Evolutionary conservation across 2,888 invertebrate genomes (phyloP), one percentile per base, ranked within the genome.

Genomic region (Pandemis heparana): DNA sequence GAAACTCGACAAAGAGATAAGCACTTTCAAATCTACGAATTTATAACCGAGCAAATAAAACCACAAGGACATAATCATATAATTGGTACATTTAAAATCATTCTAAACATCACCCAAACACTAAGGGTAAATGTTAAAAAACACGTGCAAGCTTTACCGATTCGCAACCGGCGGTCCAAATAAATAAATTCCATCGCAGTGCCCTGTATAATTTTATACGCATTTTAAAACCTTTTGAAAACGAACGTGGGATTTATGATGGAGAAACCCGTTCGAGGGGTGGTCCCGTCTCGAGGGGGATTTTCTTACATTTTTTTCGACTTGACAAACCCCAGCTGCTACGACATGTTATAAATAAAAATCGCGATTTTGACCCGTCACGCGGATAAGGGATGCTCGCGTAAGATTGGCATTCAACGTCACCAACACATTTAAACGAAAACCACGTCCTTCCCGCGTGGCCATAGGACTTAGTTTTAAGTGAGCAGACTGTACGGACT

Each of bases 131-230:
- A 70, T 64, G 69, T 72, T 63, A 62, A 72, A 82, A 81, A 88
- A 89, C 92, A 91, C 92, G 91, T 91, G 92, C 87, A 88, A 81
- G 76, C 76, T 82, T 83, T 87, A 23, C 63, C 68, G 61, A 74
- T 74, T 87, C 83, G 85, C 87, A 84, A 78, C 78, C 78, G 79
- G 81, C 80, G 83, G 77, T 82, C 80, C 82, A 82, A 87, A 87
- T 86, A 87, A 90, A 90, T 87, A 89, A 89, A 89, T 87, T 84
- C 84, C 86, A 82, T 79, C 81, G 84, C 90, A 90, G 88, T 92
- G 92, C 93, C 88, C 92, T 90, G 90, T 91, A 94, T 94, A 92
- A 92, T 92, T 92, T 93, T 92, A 92, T 93, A 94, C 94, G 92
- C 94, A 86, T 94, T 94, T 94, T 92, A 94, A 94, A 94, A 92